phyloP scores from a whole-genome alignment of 2,888 invertebrate species.

The Melolontha melolontha region DNA sequence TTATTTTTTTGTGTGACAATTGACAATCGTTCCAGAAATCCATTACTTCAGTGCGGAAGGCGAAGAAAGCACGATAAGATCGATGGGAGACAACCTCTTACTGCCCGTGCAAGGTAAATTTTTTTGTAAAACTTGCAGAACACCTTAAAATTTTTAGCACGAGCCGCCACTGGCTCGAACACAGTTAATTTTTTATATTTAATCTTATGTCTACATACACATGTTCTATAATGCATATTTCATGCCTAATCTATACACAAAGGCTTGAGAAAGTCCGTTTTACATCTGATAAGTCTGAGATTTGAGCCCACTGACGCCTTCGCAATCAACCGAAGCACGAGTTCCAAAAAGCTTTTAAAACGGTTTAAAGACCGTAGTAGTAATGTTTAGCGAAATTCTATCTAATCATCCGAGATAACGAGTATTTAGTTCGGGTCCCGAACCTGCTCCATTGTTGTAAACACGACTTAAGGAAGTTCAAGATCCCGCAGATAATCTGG shows the following conservation, averaged over 20 bases:
- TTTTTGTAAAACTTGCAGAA: too few species aligned
- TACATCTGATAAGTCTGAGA: conserved; percentile 27
- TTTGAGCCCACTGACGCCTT: conserved; percentile 23
- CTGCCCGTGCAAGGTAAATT: too few species aligned
- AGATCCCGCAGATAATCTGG: conserved; percentile 35
- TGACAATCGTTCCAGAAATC: too few species aligned
- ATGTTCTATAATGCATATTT: conserved; percentile 1
- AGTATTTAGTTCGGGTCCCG: conserved; percentile 37
- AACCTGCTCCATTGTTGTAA: conserved; percentile 32
- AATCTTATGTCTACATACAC: too few species aligned
- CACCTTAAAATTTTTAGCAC: too few species aligned
- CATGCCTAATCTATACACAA: not conserved
- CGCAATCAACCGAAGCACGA: conserved; percentile 35
- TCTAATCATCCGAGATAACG: conserved; percentile 44
- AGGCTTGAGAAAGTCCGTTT: conserved; percentile 1
- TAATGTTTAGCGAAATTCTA: conserved; percentile 41
- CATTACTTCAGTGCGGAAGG: too few species aligned
- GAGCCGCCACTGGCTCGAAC: too few species aligned
- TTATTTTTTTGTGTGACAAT: too few species aligned
- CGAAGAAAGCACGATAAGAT: too few species aligned
- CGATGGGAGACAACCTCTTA: too few species aligned
- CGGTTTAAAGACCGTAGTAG: conserved; percentile 24
- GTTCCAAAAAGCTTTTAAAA: conserved; percentile 43
- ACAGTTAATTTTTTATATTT: too few species aligned
- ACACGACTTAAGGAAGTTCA: conserved; percentile 4